A percentile compares a stretch with the other conserved stretches of the same genome.
These are phyloP conservation scores for Distichodus sexfasciatus DNA, from an alignment of 2,797 vertebrate genomes.

Conservation along the genomic window DNA sequence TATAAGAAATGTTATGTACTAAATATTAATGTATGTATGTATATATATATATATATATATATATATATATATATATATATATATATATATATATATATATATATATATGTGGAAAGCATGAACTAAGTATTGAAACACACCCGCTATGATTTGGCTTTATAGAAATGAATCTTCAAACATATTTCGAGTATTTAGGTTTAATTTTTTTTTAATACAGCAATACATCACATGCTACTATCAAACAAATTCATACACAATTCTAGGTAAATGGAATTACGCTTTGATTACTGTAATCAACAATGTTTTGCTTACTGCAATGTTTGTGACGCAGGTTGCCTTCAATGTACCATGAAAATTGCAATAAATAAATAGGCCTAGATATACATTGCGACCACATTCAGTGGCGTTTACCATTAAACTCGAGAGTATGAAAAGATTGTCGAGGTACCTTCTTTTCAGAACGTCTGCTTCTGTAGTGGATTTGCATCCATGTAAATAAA, in stretches of 20 bases:
- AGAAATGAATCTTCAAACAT: slow-evolving; percentile 26
- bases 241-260: slow-evolving; percentile 67
- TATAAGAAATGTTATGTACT: no score
- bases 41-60: no score
- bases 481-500: slow-evolving; percentile 38
- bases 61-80: no score
- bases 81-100: not conserved
- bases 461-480: slow-evolving; percentile 20
- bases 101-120: not conserved
- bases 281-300: slow-evolving; percentile 53
- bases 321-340: slow-evolving; percentile 27
- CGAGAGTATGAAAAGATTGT: slow-evolving; percentile 58
- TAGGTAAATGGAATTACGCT: slow-evolving; percentile 59
- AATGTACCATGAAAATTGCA: slow-evolving; percentile 47
- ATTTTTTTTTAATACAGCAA: slow-evolving; percentile 73
- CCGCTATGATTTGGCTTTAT: not conserved
- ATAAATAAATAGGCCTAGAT: slow-evolving; percentile 60
- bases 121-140: not conserved
- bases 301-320: slow-evolving; percentile 50
- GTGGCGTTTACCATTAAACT: slow-evolving; percentile 47
- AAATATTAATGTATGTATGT: no score
- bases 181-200: slow-evolving; percentile 59
- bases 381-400: slow-evolving; percentile 47
- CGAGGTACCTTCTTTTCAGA: slow-evolving; percentile 48
- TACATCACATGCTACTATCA: slow-evolving; percentile 71